phyloP scores from a whole-genome alignment of 1,140 invertebrate species.

The Drosophila murphyi region DNA sequence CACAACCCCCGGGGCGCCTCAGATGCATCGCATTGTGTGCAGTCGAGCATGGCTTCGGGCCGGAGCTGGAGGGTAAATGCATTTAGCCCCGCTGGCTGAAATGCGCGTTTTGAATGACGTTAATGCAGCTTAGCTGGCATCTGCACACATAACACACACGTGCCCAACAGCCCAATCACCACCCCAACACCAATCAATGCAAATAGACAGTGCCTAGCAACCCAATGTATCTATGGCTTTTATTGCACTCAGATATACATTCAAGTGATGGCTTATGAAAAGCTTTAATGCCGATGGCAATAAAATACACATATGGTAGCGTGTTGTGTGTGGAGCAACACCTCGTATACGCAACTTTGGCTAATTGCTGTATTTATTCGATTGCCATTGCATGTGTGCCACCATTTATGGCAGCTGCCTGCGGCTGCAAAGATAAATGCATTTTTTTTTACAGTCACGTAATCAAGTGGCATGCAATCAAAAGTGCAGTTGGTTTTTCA shows the following conservation, averaged over 20 bases:
- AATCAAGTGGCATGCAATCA: constrained; percentile 29
- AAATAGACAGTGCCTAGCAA: constrained; percentile 49
- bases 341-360: constrained; percentile 61
- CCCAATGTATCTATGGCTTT: constrained; percentile 37
- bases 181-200: constrained; percentile 17
- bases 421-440: constrained; percentile 40
- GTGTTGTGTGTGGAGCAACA: constrained; percentile 24
- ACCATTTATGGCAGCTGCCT: constrained; percentile 34
- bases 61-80: background rate
- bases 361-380: constrained; percentile 54
- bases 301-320: constrained; percentile 30
- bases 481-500: constrained; percentile 1
- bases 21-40: constrained; percentile 53
- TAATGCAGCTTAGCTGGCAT: constrained; percentile 75
- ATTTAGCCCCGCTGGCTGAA: constrained; percentile 47
- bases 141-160: constrained; percentile 44
- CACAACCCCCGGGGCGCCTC: constrained; percentile 22
- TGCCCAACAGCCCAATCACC: background rate
- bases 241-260: constrained; percentile 15
- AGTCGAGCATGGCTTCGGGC: constrained; percentile 51
- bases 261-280: constrained; percentile 11
- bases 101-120: constrained; percentile 72
- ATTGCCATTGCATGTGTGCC: constrained; percentile 46
- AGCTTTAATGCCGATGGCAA: constrained; percentile 35
- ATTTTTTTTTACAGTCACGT: constrained; percentile 12